Evolutionary conservation across 2,888 invertebrate genomes (phyloP), one percentile per base, ranked within the genome.

Genomic region (Cephonodes hylas): DNA sequence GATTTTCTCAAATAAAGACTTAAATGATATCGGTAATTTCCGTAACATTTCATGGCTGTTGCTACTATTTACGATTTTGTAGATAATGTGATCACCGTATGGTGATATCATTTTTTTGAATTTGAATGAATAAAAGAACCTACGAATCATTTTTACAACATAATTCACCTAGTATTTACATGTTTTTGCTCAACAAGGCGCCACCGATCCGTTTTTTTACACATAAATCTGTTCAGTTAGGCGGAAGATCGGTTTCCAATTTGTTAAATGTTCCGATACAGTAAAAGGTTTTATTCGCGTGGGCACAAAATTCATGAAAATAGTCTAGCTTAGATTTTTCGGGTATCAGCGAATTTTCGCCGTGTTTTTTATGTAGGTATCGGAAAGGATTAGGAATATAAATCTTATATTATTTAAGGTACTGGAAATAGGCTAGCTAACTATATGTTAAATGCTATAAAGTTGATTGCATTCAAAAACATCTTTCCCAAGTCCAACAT

Each of bases 151-250:
- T 23, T 46, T 23, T 13, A 22, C 23, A 23, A 22, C 23, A 23
- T 53, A 31, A 7, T 10, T 23, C 13, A 15, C 4, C 25, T 22
- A 15, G 13, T 20, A 23, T 48, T 48, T 38, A 48, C 18, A 48
- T 34, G 38, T 18, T 48, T 25, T 23, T 48, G 38, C 10, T 18
- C 48, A 38, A 60, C 23, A 10, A 48, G 48, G 46, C 25, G 48
- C 23, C 23, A 60, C 46, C 18, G 48, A 15, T 25, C 23, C 25
- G 23, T 25, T 25, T 59, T n/a, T 59, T 34, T 58, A 15, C 38
- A 22, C 57, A 42, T 58, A 58, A 58, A 58, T 58, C 42, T 58
- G 57, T 58, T 58, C 31, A 58, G 58, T 42, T 44, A n/a, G 25
- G 45, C 13, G 44, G 42, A 59, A 59, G 44, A 59, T 45, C 59